Evolutionary conservation across 2,888 invertebrate species (phyloP).

Genomic region (Xylophagus ater): DNA sequence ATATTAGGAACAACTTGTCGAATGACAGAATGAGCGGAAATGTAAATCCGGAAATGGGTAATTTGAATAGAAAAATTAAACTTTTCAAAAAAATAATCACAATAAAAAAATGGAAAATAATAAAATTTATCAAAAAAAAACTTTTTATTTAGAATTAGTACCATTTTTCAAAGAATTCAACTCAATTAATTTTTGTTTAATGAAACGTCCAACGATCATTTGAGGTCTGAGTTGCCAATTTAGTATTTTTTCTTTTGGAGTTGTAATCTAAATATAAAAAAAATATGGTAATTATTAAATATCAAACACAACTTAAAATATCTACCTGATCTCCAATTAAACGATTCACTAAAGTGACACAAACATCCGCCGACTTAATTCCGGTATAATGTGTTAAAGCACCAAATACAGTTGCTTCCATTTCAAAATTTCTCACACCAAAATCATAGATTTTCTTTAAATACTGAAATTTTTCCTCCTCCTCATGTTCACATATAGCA

Average conservation of each 20-base stretch:
- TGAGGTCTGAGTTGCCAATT: slow-evolving; percentile 59
- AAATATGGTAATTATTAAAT: neutral
- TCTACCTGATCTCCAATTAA: slow-evolving; percentile 58
- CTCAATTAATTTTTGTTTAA: slow-evolving; percentile 34
- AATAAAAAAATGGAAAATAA: too few species aligned
- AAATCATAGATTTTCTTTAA: slow-evolving; percentile 41
- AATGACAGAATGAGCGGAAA: too few species aligned
- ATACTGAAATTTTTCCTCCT: slow-evolving; percentile 52
- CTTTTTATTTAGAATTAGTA: too few species aligned
- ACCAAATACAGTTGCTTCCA: slow-evolving; percentile 66
- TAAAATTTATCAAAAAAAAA: too few species aligned
- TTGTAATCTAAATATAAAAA: slow-evolving; percentile 21
- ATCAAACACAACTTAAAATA: neutral
- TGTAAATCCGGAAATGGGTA: too few species aligned
- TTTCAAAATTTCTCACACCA: slow-evolving; percentile 66
- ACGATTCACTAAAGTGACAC: slow-evolving; percentile 60
- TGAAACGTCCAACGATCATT: slow-evolving; percentile 50
- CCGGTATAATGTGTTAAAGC: slow-evolving; percentile 54
- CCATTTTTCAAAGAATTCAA: too few species aligned
- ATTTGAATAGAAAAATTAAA: too few species aligned
- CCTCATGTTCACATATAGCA: slow-evolving; percentile 57
- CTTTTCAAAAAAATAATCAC: too few species aligned
- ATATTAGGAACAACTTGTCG: too few species aligned
- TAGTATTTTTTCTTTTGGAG: slow-evolving; percentile 45
- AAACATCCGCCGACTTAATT: slow-evolving; percentile 54